Conservation (phyloP, 2,113 vertebrate species). For the Engystomops pustulosus region DNA sequence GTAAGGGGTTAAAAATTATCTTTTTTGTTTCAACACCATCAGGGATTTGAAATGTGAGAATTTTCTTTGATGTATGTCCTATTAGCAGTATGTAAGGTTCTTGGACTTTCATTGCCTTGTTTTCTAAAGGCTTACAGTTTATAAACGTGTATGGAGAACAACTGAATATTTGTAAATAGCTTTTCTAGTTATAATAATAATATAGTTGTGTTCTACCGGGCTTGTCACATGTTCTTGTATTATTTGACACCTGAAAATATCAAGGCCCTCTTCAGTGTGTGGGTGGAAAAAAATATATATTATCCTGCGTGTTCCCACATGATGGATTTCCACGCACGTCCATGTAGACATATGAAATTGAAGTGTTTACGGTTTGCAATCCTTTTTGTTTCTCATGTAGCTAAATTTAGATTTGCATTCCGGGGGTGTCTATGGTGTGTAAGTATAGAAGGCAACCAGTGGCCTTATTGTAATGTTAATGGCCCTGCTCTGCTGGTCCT, state of each 20-base stretch:
- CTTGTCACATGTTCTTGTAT: slow-evolving; percentile 21
- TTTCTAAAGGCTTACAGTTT: neutral
- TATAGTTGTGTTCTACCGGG: neutral
- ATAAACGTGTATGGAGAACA: neutral
- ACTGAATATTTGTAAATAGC: neutral
- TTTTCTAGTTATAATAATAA: neutral
- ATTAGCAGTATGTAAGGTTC: too few relatives aligned
- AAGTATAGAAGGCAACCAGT: slow-evolving; percentile 18
- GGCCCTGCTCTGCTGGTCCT: slow-evolving; percentile 6
- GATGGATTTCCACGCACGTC: neutral
- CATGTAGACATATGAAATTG: too few relatives aligned
- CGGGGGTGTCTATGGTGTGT: neutral
- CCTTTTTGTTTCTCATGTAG: neutral
- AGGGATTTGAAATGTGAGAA: too few relatives aligned
- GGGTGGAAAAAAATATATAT: slow-evolving; percentile 46
- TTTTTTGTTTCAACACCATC: too few relatives aligned
- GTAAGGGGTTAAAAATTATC: too few relatives aligned
- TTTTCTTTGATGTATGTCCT: too few relatives aligned
- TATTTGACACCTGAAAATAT: slow-evolving; percentile 22
- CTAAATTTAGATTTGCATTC: neutral
- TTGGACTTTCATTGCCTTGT: too few relatives aligned
- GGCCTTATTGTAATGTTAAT: slow-evolving; percentile 51
- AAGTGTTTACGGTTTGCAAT: neutral
- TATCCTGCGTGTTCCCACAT: neutral
- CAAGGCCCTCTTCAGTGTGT: slow-evolving; percentile 23